These are phyloP conservation scores for Alaudala cheleensis DNA, from an alignment of 2,113 vertebrate genomes.

Conservation along the genomic window DNA sequence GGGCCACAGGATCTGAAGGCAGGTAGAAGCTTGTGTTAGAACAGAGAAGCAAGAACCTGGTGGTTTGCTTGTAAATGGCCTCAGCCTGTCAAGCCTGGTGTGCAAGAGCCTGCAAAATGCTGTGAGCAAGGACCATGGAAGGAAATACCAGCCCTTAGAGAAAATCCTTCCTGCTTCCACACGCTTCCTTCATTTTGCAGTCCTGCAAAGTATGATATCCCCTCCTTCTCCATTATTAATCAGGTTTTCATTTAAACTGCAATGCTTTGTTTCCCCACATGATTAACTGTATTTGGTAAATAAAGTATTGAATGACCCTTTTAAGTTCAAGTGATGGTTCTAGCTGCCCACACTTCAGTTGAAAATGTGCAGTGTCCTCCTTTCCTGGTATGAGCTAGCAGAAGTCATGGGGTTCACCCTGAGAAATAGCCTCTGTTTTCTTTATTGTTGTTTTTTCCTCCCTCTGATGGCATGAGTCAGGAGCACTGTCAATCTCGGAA, in stretches of 20 bases:
- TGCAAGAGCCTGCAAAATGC: not conserved
- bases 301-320: not conserved
- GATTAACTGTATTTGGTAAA: not conserved
- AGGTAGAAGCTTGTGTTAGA: not conserved
- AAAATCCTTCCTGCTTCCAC: not conserved
- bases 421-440: not conserved
- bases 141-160: not conserved
- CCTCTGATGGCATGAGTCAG: not conserved
- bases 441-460: conserved; percentile 36
- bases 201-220: not conserved
- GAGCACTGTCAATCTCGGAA: not conserved
- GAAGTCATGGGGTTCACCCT: not conserved
- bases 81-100: not conserved
- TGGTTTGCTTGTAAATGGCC: not conserved
- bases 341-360: not conserved
- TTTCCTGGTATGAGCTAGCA: not conserved
- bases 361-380: not conserved
- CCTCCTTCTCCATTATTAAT: not conserved
- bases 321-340: not conserved
- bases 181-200: not conserved
- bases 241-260: conserved; percentile 2
- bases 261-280: not conserved
- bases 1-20: not conserved
- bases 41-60: not conserved
- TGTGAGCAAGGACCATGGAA: not conserved